Evolutionary conservation across 2,888 invertebrate genomes (phyloP).

Genomic region (Mamestra brassicae): DNA sequence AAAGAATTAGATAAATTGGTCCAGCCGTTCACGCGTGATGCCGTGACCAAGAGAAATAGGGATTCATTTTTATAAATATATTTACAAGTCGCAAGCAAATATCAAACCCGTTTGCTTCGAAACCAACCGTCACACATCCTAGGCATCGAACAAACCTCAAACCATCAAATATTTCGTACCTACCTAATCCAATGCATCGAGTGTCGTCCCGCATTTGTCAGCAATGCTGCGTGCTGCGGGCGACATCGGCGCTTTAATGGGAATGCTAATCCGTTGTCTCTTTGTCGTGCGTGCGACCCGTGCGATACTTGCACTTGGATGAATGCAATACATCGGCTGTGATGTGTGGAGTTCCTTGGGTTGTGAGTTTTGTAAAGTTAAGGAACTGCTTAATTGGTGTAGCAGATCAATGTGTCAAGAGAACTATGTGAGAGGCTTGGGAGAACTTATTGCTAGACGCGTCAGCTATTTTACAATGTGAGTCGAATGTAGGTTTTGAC

Average conservation of each 20-base stretch:
- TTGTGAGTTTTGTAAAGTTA: not conserved
- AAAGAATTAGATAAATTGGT: too few relatives aligned
- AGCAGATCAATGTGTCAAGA: slow-evolving; percentile 4
- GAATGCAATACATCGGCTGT: slow-evolving; percentile 28
- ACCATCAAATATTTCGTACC: slow-evolving; percentile 40
- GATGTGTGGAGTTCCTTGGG: slow-evolving; percentile 30
- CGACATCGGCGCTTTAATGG: slow-evolving; percentile 65
- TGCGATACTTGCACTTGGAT: slow-evolving; percentile 42
- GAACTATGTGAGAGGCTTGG: not conserved
- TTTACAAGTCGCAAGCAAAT: not conserved
- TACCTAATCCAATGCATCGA: slow-evolving; percentile 36
- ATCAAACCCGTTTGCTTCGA: not conserved
- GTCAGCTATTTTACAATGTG: not conserved
- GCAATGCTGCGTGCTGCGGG: slow-evolving; percentile 64
- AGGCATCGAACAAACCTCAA: slow-evolving; percentile 26
- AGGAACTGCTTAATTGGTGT: slow-evolving; percentile 28
- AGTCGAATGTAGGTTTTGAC: not conserved
- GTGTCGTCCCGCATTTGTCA: slow-evolving; percentile 62
- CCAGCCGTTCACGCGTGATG: too few relatives aligned
- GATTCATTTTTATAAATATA: too few relatives aligned
- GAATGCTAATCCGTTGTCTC: slow-evolving; percentile 66
- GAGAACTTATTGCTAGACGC: not conserved
- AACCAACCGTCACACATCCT: not conserved
- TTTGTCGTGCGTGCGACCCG: slow-evolving; percentile 48
- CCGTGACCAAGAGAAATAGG: too few relatives aligned